A percentile compares a stretch with the other conserved stretches of the same genome.
Conservation (phyloP, 2,797 vertebrate genomes). For the Muscicapa striata region DNA sequence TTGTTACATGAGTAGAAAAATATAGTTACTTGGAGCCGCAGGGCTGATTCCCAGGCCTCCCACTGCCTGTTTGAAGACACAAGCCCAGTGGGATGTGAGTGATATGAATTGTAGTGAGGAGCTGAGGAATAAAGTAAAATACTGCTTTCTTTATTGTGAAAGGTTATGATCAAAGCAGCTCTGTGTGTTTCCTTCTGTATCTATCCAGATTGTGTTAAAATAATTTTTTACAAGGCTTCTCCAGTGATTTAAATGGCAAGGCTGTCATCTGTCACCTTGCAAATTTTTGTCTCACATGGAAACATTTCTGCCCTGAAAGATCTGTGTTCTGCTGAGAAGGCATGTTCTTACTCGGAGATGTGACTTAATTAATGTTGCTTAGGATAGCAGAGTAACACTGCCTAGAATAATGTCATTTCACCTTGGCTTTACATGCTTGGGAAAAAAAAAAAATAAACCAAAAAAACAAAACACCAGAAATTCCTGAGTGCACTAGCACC, state of each 20-base stretch:
- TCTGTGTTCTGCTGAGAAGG: neutral
- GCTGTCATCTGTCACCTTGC: neutral
- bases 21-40: neutral
- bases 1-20: neutral
- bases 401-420: neutral
- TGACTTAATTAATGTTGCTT: neutral
- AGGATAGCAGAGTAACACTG: neutral
- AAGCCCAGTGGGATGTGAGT: neutral
- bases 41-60: neutral
- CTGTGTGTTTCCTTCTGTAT: neutral
- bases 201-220: neutral
- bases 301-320: neutral
- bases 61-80: neutral
- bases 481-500: neutral
- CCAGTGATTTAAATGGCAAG: neutral
- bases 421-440: neutral
- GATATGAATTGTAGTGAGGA: neutral
- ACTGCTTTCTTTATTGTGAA: neutral
- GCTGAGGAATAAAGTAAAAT: neutral
- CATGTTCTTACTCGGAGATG: neutral
- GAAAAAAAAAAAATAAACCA: neutral
- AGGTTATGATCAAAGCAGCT: neutral
- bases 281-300: neutral
- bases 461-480: neutral
- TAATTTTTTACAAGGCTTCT: neutral